Conservation (phyloP, 30 jellyfish, hydroid and myxozoan species). For the Mastigias papua region DNA sequence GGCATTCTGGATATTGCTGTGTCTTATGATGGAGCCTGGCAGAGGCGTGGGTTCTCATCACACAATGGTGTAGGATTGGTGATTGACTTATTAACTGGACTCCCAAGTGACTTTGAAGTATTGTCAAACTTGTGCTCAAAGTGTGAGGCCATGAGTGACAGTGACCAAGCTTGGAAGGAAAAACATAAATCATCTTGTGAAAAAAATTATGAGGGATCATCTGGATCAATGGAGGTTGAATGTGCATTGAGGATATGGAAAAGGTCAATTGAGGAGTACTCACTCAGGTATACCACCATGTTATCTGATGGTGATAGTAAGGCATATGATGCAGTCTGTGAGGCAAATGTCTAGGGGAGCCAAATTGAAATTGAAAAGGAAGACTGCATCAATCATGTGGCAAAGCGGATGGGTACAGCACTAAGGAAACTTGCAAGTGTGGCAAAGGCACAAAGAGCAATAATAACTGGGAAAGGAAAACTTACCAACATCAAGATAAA, state of each 20-base stretch:
- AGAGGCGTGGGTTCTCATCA: background rate
- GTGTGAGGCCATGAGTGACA: background rate
- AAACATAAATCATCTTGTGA: background rate
- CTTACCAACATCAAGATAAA: background rate
- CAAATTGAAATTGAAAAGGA: background rate
- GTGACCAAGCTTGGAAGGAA: background rate
- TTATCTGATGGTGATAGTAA: slow-evolving; percentile 63
- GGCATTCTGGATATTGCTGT: background rate
- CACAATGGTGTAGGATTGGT: background rate
- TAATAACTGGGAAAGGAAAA: slow-evolving; percentile 37
- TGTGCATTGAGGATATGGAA: too few species aligned
- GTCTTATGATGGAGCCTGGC: background rate
- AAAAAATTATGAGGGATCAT: background rate
- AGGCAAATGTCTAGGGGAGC: background rate
- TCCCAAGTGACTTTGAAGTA: background rate
- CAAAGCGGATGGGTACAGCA: slow-evolving; percentile 31
- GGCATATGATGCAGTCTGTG: slow-evolving; percentile 12
- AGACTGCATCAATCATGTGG: slow-evolving; percentile 32
- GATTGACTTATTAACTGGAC: background rate
- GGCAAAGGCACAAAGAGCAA: slow-evolving; percentile 29
- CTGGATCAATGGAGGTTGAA: slow-evolving; percentile 31
- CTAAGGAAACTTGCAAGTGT: slow-evolving; percentile 25
- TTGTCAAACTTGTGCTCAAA: background rate
- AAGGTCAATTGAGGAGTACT: background rate
- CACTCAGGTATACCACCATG: slow-evolving; percentile 12